Evolutionary conservation across 2,797 vertebrate species (phyloP).

Genomic region (Arremon brunneinucha): DNA sequence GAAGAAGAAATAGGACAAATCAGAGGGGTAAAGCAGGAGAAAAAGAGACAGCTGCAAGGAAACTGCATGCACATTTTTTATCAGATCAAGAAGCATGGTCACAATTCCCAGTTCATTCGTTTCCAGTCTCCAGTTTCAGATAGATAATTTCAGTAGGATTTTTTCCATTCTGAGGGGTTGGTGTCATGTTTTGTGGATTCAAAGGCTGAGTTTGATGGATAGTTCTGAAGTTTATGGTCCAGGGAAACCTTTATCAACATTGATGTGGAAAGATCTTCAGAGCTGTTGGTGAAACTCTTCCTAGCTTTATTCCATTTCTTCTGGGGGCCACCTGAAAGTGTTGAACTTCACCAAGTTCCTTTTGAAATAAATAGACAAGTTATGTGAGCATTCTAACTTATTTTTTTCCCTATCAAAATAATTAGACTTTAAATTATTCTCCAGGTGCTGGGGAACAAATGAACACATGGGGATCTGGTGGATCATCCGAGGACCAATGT

Average conservation of each 20-base stretch:
- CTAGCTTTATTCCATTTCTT: background rate
- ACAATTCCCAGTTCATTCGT: background rate
- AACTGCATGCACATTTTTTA: background rate
- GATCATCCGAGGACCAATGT: conserved; percentile 90
- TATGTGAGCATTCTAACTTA: background rate
- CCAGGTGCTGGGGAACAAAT: conserved; percentile 88
- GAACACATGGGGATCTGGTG: conserved; percentile 87
- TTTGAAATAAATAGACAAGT: background rate
- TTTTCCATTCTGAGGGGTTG: background rate
- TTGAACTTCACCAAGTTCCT: background rate
- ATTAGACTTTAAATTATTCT: background rate
- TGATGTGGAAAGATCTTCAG: background rate
- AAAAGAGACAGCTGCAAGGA: background rate
- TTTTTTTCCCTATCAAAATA: background rate
- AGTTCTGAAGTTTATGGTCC: background rate
- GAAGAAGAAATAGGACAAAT: background rate
- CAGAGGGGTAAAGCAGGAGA: background rate
- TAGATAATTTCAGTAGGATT: background rate
- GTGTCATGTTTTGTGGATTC: background rate
- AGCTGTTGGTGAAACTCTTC: background rate
- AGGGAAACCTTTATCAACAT: background rate
- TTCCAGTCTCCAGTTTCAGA: background rate
- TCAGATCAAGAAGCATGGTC: background rate
- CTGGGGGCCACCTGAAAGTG: background rate
- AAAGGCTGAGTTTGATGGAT: background rate